Percentiles rank a stretch among this genome's conserved stretches.
Evolutionary conservation across 2,113 vertebrate genomes (phyloP).

Genomic region (Ptilonorhynchus violaceus): DNA sequence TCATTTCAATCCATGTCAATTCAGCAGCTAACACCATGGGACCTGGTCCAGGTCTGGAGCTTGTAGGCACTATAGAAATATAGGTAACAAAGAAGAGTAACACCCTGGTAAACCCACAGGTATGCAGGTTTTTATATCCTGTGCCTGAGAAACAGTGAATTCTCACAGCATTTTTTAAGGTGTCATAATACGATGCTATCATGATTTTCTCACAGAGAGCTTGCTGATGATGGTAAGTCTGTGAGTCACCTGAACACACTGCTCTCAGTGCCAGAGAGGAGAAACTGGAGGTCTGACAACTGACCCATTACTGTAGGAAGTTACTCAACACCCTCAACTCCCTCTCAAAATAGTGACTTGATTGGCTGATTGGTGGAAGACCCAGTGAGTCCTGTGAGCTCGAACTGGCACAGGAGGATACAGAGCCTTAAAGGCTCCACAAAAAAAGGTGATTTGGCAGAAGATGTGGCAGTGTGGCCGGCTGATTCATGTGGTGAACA

Average conservation of each 20-base stretch:
- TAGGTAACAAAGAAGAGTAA: neutral
- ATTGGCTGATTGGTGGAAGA: neutral
- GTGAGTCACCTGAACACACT: neutral
- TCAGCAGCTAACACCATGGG: neutral
- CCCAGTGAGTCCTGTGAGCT: neutral
- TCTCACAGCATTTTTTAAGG: neutral
- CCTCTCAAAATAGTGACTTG: neutral
- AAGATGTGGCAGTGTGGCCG: neutral
- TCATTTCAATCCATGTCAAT: neutral
- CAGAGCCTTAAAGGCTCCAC: neutral
- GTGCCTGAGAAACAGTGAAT: neutral
- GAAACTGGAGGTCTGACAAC: neutral
- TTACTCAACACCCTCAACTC: neutral
- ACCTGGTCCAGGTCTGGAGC: neutral
- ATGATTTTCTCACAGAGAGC: neutral
- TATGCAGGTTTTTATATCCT: neutral
- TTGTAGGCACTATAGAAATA: neutral
- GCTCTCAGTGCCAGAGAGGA: neutral
- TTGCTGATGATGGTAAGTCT: neutral
- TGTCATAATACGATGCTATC: accelerated
- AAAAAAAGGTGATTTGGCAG: neutral
- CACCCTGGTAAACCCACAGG: neutral
- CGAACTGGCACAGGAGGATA: neutral
- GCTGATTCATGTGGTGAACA: neutral
- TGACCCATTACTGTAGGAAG: neutral